Evolutionary conservation across 2,888 invertebrate species (phyloP).

Genomic region (Lasioglossum lativentre): DNA sequence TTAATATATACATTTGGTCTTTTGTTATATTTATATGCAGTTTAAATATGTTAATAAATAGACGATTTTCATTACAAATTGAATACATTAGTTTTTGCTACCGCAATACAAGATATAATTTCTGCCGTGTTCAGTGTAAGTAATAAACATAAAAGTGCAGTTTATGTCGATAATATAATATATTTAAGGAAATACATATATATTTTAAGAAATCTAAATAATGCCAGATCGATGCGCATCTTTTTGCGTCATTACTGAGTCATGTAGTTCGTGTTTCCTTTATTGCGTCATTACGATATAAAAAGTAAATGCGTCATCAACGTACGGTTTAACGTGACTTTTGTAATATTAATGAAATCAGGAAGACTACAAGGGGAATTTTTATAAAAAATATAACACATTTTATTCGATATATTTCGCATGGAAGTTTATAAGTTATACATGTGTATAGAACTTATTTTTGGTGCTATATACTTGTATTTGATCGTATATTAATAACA

Average conservation of each 20-base stretch:
- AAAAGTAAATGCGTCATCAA: neutral
- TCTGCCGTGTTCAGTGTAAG: neutral
- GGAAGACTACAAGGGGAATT: neutral
- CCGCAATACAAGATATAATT: neutral
- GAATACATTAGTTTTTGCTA: neutral
- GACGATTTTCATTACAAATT: neutral
- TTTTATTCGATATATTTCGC: neutral
- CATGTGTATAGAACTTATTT: neutral
- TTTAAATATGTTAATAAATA: constrained; percentile 9
- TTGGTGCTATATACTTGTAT: neutral
- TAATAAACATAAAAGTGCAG: neutral
- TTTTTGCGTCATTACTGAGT: constrained; percentile 35
- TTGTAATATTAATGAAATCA: neutral
- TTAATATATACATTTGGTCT: neutral
- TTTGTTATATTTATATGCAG: neutral
- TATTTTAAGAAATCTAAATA: constrained; percentile 15
- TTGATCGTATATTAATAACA: neutral
- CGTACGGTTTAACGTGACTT: neutral
- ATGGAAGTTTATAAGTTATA: neutral
- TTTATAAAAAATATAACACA: neutral
- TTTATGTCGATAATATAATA: neutral
- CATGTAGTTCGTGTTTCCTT: neutral
- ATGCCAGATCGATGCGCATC: neutral
- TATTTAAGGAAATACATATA: neutral
- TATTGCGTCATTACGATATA: neutral